phyloP scores from a whole-genome alignment of 1,140 invertebrate genomes.

The Lordiphosa stackelbergi region DNA sequence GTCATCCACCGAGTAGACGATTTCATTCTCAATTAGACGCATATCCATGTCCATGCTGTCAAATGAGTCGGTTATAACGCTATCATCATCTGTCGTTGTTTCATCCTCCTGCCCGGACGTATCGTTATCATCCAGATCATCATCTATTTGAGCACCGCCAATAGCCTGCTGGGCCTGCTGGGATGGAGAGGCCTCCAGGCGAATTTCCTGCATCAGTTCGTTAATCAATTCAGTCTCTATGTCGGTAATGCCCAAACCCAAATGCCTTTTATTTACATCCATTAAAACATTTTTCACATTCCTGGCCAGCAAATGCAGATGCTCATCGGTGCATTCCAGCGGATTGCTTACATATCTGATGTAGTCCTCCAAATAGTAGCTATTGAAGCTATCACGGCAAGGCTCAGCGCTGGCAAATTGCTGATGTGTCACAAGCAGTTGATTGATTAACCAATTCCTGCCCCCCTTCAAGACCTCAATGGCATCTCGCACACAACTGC shows the following conservation, averaged over 20 bases:
- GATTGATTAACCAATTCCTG: constrained; percentile 64
- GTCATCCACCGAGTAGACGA: constrained; percentile 47
- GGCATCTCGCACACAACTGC: constrained; percentile 61
- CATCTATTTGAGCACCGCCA: constrained; percentile 24
- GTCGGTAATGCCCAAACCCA: constrained; percentile 55
- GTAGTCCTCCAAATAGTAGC: constrained; percentile 63
- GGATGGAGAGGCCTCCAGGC: constrained; percentile 38
- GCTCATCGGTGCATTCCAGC: constrained; percentile 39
- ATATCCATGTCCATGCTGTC: constrained; percentile 66
- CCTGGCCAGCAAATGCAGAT: constrained; percentile 58
- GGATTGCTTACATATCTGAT: constrained; percentile 59
- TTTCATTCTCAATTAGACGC: constrained; percentile 59
- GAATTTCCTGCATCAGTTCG: constrained; percentile 70
- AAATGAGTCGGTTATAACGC: constrained; percentile 61
- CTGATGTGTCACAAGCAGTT: constrained; percentile 59
- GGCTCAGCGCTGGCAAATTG: constrained; percentile 52
- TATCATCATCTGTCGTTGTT: constrained; percentile 63
- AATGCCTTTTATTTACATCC: constrained; percentile 59
- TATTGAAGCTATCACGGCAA: constrained; percentile 55
- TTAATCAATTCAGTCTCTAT: constrained; percentile 69
- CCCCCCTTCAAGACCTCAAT: constrained; percentile 64
- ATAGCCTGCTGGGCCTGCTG: constrained; percentile 36
- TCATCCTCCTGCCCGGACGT: constrained; percentile 61
- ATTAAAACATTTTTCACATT: constrained; percentile 69
- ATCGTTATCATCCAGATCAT: constrained; percentile 56